A percentile compares a stretch with the other conserved stretches of the same genome.
Conservation (phyloP, 2,888 invertebrate species). For the Cephonodes hylas region DNA sequence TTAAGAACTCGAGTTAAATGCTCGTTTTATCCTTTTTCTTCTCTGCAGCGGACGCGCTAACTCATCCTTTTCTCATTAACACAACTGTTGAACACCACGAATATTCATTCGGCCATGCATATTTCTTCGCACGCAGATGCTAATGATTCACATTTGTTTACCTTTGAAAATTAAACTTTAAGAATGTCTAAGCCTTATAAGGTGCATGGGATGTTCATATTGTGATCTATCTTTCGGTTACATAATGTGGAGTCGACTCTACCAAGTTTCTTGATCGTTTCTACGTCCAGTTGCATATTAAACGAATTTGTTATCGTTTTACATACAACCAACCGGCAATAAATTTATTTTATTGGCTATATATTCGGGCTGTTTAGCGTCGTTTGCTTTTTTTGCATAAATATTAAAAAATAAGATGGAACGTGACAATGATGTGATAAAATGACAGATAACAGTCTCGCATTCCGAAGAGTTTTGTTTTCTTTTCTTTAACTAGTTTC, state of each 20-base stretch:
- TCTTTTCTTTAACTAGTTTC: too few relatives aligned
- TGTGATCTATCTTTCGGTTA: not conserved
- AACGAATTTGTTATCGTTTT: not conserved
- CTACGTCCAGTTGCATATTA: not conserved
- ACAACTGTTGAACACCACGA: constrained; percentile 19
- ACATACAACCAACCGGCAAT: not conserved
- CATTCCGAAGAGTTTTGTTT: not conserved
- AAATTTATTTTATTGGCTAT: not conserved
- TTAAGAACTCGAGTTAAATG: constrained; percentile 19
- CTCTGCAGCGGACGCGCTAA: not conserved
- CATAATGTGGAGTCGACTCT: not conserved
- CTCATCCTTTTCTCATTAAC: constrained; percentile 10
- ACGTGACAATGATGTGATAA: not conserved
- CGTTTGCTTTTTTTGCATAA: not conserved
- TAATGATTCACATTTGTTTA: constrained; percentile 28
- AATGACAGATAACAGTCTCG: not conserved
- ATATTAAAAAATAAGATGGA: not conserved
- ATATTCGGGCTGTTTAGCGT: not conserved
- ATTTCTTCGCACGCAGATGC: constrained; percentile 24
- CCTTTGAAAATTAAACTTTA: not conserved
- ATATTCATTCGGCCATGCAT: constrained; percentile 13
- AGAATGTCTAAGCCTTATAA: not conserved
- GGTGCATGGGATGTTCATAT: not conserved
- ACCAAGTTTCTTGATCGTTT: not conserved
- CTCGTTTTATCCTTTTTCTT: constrained; percentile 15